Evolutionary conservation across 2,797 vertebrate genomes (phyloP).

Genomic region (Thamnophis elegans): DNA sequence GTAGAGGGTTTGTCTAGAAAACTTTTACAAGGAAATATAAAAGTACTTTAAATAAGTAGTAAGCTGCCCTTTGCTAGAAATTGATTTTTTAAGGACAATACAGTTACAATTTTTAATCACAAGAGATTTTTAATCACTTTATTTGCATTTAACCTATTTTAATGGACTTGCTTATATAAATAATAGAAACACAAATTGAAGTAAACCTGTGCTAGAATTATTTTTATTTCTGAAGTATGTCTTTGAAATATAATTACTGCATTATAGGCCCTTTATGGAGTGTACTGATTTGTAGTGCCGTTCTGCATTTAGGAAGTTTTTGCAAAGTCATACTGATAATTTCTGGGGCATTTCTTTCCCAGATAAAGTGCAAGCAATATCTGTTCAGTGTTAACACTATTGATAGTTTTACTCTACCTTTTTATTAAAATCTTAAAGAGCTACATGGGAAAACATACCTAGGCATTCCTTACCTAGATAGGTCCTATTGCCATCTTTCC

Average conservation of each 20-base stretch:
- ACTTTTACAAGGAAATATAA: neutral
- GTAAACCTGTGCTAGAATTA: neutral
- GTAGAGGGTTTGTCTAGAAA: neutral
- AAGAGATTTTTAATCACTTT: neutral
- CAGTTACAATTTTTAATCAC: neutral
- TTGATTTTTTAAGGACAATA: neutral
- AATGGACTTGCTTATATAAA: conserved; percentile 46
- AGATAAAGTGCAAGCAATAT: neutral
- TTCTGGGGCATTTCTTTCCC: neutral
- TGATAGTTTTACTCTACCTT: neutral
- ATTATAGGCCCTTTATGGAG: neutral
- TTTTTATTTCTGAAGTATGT: neutral
- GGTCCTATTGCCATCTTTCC: neutral
- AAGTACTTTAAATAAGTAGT: neutral
- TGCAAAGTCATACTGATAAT: neutral
- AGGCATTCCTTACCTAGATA: neutral
- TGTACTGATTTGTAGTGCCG: neutral
- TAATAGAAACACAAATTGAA: neutral
- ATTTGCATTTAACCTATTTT: conserved; percentile 40
- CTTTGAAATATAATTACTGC: neutral
- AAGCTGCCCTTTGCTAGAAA: neutral
- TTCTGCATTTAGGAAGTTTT: neutral
- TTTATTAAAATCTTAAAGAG: neutral
- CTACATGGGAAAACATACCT: neutral
- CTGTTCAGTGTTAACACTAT: neutral